phyloP scores from a whole-genome alignment of 2,888 invertebrate species.

The Tetrapedia diversipes region DNA sequence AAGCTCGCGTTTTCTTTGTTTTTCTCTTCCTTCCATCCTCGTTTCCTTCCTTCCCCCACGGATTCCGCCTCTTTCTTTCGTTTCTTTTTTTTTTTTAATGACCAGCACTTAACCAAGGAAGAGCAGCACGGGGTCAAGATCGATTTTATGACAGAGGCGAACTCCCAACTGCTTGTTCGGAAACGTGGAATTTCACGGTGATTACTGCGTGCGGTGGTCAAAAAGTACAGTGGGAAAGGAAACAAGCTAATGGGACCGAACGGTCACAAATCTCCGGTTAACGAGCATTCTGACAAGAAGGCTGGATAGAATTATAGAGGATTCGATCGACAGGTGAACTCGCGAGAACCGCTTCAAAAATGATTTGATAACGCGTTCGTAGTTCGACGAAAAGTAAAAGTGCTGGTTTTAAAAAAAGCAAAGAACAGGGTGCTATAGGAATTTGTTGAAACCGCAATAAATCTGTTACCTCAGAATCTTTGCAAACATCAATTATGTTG shows the following conservation, averaged over 20 bases:
- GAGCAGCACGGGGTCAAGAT: constrained; percentile 6
- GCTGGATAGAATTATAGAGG: constrained; percentile 53
- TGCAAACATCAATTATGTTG: too few species aligned
- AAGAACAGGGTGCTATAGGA: too few species aligned
- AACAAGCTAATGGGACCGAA: constrained; percentile 48
- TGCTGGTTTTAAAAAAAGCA: too few species aligned
- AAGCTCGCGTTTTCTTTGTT: background rate
- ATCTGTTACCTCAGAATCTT: too few species aligned
- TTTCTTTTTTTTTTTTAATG: constrained; percentile 24
- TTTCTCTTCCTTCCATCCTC: background rate
- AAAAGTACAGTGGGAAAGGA: constrained; percentile 47
- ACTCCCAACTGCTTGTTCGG: constrained; percentile 44
- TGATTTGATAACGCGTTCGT: constrained; percentile 5
- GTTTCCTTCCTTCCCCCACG: background rate
- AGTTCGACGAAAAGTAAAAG: background rate
- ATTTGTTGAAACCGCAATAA: too few species aligned
- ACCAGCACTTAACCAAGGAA: constrained; percentile 20
- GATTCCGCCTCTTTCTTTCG: background rate
- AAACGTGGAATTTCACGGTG: constrained; percentile 51
- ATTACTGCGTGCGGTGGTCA: constrained; percentile 42
- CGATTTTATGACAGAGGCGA: constrained; percentile 38
- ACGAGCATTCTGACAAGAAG: constrained; percentile 67
- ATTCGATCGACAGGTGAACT: constrained; percentile 74
- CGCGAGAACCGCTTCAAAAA: background rate
- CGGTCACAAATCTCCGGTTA: constrained; percentile 70